Evolutionary conservation across 2,888 invertebrate genomes (phyloP).

Genomic region (Orthosia cruda): DNA sequence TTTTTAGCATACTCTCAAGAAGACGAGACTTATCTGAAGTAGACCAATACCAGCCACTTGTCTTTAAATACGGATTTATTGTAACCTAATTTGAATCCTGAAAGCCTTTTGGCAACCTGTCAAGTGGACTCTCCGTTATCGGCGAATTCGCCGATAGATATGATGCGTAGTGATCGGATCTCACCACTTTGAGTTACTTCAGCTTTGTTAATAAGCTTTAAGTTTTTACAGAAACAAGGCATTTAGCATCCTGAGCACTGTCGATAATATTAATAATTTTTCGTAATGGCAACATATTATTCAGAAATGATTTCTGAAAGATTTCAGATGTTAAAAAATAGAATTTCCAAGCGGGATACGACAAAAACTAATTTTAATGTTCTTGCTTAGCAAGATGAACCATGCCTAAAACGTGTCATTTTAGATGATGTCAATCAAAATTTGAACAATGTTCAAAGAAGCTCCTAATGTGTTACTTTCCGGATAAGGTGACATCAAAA

Average conservation of each 20-base stretch:
- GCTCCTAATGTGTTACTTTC: background rate
- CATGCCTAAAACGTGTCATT: background rate
- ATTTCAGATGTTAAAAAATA: background rate
- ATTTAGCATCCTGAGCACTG: conserved; percentile 25
- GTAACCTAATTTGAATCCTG: conserved; percentile 10
- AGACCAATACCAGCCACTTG: conserved; percentile 20
- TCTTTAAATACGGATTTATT: conserved; percentile 20
- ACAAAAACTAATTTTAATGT: background rate
- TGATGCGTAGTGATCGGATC: conserved; percentile 37
- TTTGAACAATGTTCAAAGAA: background rate
- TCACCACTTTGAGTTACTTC: conserved; percentile 25
- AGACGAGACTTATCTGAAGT: conserved; percentile 3
- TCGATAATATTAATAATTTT: too few species aligned
- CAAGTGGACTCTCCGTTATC: conserved; percentile 6
- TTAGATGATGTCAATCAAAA: background rate
- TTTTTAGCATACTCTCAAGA: conserved; percentile 22
- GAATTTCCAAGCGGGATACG: background rate
- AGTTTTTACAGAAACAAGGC: conserved; percentile 8
- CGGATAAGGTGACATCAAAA: background rate
- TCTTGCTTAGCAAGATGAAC: background rate
- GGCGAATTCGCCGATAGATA: background rate
- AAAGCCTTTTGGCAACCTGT: conserved; percentile 46
- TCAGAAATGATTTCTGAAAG: background rate
- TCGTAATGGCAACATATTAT: background rate
- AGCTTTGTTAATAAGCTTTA: conserved; percentile 3